Base-by-base conservation (phyloP, 2,113 vertebrate genomes). In the Jaculus jaculus region DNA sequence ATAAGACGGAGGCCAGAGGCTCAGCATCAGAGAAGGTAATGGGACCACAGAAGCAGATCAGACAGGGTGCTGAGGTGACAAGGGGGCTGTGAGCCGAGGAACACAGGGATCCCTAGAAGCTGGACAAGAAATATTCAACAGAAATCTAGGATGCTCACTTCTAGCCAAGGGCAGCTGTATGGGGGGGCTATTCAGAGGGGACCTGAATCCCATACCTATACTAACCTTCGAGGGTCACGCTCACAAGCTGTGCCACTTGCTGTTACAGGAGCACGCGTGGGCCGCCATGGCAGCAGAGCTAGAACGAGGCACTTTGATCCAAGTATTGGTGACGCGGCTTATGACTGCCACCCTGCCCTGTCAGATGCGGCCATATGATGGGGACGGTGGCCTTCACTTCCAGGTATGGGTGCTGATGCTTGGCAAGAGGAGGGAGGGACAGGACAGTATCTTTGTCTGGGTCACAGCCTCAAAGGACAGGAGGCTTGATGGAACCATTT, bases 241-340 rank as follows among this genome's bases (percentile, higher is more conserved):
- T 26, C 20, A 37, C 0, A 30, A 71, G 54, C 66, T 66, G 66
- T 72, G 47, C 37, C 51, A 63, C n/a, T 84, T 58, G 58, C 30
- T 63, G 24, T 86, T 30, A 30, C 2, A 1, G 4, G 54, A 51
- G 26, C 51, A 60, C 0, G 2, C 15, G 0, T 4, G 12, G 15
- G 34, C 90, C 74, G 78, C 34, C 32, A 34, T 18, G 11, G 63
- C 20, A 80, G 28, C n/a, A 72, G 24, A 18, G 11, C 12, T 13
- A 47, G 21, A 82, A n/a, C 0, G 4, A 13, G 30, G 11, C 32
- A 63, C 12, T 86, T 65, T 47, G 47, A 13, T 91, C 78, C 72
- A 17, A 42, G 60, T 81, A 32, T 16, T 79, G 87, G 15, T 83
- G 60, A 51, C 15, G 69, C n/a, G 74, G 39, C 11, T 75, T 39